Base-by-base conservation (phyloP, 2,797 vertebrate species). In the Carapus acus region DNA sequence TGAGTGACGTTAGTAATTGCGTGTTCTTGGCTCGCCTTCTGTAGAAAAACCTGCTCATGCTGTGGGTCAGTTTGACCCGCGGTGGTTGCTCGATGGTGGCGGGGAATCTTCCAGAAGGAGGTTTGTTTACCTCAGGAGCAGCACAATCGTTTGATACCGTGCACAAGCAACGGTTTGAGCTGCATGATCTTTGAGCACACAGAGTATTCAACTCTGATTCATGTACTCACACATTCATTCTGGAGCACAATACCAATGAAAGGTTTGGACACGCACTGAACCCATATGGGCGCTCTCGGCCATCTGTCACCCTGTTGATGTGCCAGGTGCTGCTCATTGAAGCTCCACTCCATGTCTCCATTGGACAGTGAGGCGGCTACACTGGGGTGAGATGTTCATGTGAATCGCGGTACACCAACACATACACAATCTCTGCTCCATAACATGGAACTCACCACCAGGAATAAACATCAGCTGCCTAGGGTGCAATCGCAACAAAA, bases 281-380 rank as follows among this genome's bases (percentile, higher is more conserved):
- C 59, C 73, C 81, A 80, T 80, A 85, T 83, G 80, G 83, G 71
- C 79, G 59, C 64, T 76, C 73, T 13, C 5, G 51, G 69, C 84
- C 84, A 85, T 86, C 84, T 86, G 84, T 81, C 69, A 69, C 31
- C 47, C 58, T 67, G 58, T 59, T 57, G 16, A 21, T 2, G 13
- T 76, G 80, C 84, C 84, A 86, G 72, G 66, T 44, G 13, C 61
- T 44, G 48, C 62, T 73, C 52, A 2, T 49, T 58, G 49, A 69
- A 54, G 71, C 64, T 72, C 43, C 64, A 46, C 47, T 41, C 60
- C 54, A 42, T 47, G 19, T 62, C 58, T 73, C 65, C 55, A 33
- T 64, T 67, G 65, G 62, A 69, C 54, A 43, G 16, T n/a, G 43
- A 58, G 3, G 51, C 49, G 66, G 70, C 48, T 67, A 63, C 50